These are phyloP conservation scores for Limnephilus auricula DNA, from an alignment of 2,888 invertebrate genomes.

Conservation along the genomic window DNA sequence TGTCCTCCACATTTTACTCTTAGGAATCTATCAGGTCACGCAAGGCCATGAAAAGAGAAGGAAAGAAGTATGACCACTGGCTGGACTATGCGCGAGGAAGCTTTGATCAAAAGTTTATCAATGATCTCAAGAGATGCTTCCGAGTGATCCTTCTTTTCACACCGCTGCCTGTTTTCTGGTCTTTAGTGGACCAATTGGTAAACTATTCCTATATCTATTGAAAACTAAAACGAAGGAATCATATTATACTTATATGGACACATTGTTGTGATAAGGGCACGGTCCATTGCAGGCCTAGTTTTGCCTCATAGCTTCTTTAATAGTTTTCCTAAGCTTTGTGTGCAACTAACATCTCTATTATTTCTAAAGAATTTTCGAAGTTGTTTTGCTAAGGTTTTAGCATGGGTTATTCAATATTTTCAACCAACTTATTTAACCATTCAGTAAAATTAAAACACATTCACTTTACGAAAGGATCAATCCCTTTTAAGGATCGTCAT, in stretches of 20 bases:
- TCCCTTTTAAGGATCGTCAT: background rate
- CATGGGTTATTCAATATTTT: background rate
- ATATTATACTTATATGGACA: background rate
- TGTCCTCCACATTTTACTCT: constrained; percentile 49
- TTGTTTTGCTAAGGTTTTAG: background rate
- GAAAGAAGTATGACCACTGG: constrained; percentile 81
- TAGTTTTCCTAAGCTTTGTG: background rate
- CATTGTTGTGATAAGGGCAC: too few relatives aligned
- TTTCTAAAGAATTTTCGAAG: background rate
- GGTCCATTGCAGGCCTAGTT: background rate
- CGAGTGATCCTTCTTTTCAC: constrained; percentile 88
- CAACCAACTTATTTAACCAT: background rate
- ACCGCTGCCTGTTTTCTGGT: constrained; percentile 95
- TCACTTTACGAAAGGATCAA: background rate
- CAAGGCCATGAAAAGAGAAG: constrained; percentile 53
- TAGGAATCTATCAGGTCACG: constrained; percentile 76
- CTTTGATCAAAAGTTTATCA: constrained; percentile 83
- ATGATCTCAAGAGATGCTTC: constrained; percentile 88
- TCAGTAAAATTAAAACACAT: background rate
- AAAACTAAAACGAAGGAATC: background rate
- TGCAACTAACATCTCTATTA: background rate
- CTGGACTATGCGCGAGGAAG: constrained; percentile 88
- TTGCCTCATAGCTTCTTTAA: background rate
- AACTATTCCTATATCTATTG: constrained; percentile 60
- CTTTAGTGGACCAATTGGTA: constrained; percentile 93